Base-by-base conservation (phyloP, 2,113 vertebrate genomes). In the Clarias batrachus region DNA sequence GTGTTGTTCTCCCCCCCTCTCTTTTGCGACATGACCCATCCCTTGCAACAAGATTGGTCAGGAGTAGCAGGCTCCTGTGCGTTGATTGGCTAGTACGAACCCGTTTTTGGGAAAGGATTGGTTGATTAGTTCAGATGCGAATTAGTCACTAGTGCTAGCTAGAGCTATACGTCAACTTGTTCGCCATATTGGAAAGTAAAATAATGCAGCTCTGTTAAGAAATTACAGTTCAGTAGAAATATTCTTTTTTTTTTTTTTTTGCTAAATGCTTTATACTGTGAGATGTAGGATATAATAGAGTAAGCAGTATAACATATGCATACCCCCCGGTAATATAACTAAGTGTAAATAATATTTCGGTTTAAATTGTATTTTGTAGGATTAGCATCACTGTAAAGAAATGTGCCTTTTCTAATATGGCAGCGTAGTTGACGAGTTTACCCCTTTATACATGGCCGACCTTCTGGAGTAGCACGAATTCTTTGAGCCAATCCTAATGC, bases 131-230 rank as follows among this genome's bases (percentile, higher is more conserved):
- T n/a, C 71, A 23, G 19, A 71, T 19, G 23, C 23, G 70, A 48
- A 25, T 25, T 48, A 74, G 21, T 9, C 71, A 3, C 6, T 23
- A 10, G 21, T 30, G 30, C 30, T 62, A 8, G 11, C 27, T 37
- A 1, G 9, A 3, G 2, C n/a, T 30, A 62, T 14, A 23, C 78
- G 57, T 62, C 57, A 25, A 37, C 19, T 21, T 8, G 57, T 12
- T 62, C 59, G 57, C 78, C 78, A 81, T 81, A 62, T 81, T 62
- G 57, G 57, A 62, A 81, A 81, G 57, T 19, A 33, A 60, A 10
- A 33, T 56, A 80, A 80, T 33, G 56, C 27, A 59, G 12, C 0
- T 62, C 78, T 59, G 21, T 59, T 8, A 81, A 23, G 0, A 23
- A 3, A 30, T 21, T 14, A 56, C 54, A 14, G n/a, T 59, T 48